phyloP scores from a whole-genome alignment of 2,113 vertebrate genomes.

The Clarias macrocephalus region DNA sequence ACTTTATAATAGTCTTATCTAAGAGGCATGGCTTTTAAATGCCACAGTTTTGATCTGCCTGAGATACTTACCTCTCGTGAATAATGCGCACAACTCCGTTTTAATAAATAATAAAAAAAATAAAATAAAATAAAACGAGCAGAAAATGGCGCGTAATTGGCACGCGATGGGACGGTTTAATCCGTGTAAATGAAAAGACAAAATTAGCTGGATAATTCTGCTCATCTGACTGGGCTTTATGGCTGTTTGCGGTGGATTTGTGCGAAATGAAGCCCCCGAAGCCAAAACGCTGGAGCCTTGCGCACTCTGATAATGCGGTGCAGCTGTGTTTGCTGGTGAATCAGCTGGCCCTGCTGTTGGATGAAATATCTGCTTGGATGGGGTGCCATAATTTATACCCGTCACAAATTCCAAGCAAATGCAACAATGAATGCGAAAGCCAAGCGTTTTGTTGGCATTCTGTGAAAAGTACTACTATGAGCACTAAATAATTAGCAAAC shows the following conservation, averaged over 20 bases:
- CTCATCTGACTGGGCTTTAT: constrained; percentile 2
- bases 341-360: not conserved
- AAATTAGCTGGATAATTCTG: constrained; percentile 19
- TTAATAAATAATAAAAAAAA: not conserved
- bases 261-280: not conserved
- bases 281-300: not conserved
- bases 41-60: not conserved
- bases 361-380: not conserved
- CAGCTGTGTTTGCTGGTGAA: constrained; percentile 16
- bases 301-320: not conserved
- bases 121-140: not conserved
- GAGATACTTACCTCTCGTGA: not conserved
- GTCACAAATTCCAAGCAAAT: not conserved
- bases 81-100: constrained; percentile 10
- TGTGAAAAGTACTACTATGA: not conserved
- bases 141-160: not conserved
- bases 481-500: not conserved
- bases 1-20: not conserved
- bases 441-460: not conserved
- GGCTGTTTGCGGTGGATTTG: not conserved
- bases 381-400: not conserved
- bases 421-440: not conserved
- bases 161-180: not conserved
- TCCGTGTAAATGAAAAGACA: not conserved
- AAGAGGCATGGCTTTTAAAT: constrained; percentile 14